Base-by-base conservation (phyloP, 1,140 invertebrate genomes). In the Belonocnema kinseyi region DNA sequence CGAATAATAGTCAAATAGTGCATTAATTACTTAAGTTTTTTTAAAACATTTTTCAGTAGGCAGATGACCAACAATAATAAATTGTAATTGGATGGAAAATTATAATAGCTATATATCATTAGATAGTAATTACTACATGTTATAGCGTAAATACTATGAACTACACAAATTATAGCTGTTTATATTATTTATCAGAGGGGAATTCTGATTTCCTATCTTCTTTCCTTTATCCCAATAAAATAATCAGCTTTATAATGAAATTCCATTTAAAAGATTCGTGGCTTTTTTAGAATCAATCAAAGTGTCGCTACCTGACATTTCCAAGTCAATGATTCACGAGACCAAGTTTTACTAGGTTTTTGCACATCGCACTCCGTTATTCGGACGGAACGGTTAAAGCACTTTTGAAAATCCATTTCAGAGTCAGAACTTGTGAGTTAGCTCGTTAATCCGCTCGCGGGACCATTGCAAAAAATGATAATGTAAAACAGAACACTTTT, bases 261-360 rank as follows among this genome's bases (percentile, higher is more conserved):
- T 40, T 66, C 26, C 58, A 14, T 66, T 66, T 66, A 21, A 66
- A 16, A 66, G 58, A 66, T 21, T 66, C 40, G 58, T 7, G 16
- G 58, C 21, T 26, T 66, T 26, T 40, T 66, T 66, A 66, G 40
- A 66, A 66, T 66, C 58, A 66, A 66, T 66, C 58, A 66, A 66
- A 66, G 26, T 66, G 58, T 66, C 21, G 58, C 58, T 21, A 66
- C 58, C 58, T 66, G 58, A 26, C 58, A 66, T 66, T 21, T 21
- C 26, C 26, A 66, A 66, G 58, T 26, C 58, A 11, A 66, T 21
- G 58, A 66, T 66, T 66, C 40, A 66, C 58, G 26, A 66, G 58
- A 40, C 26, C 10, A 66, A 33, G 21, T 40, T 66, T 66, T 66
- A 26, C 21, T 33, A 61, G 58, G 58, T 61, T 61, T 61, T 61